A percentile compares a stretch with the other conserved stretches of the same genome.
Conservation (phyloP, 2,113 vertebrate species). For the Gambusia holbrooki region DNA sequence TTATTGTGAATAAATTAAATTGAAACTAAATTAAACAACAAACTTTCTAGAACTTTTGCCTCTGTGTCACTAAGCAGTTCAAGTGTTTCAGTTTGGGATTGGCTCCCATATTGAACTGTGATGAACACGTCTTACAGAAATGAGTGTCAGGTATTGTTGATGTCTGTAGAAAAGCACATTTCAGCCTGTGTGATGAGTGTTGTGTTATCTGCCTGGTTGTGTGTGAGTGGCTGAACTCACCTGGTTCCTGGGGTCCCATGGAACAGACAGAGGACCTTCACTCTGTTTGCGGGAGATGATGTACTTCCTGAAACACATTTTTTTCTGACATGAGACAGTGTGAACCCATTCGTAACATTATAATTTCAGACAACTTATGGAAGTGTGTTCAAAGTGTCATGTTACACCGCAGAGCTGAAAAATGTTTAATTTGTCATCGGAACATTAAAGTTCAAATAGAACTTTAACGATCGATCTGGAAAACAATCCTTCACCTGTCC, state of each 20-base stretch:
- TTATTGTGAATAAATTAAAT: too few relatives aligned
- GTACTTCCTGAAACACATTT: slow-evolving; percentile 85
- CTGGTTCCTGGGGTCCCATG: slow-evolving; percentile 95
- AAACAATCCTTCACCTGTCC: slow-evolving; percentile 83
- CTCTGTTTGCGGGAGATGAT: slow-evolving; percentile 88
- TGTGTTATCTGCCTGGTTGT: background rate
- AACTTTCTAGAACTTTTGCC: too few relatives aligned
- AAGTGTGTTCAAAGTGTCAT: background rate
- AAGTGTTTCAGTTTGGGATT: too few relatives aligned
- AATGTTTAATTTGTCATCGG: background rate
- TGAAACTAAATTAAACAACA: too few relatives aligned
- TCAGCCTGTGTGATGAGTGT: background rate
- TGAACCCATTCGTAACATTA: background rate
- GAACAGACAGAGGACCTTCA: slow-evolving; percentile 89
- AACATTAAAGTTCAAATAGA: background rate
- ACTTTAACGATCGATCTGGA: background rate
- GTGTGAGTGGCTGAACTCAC: slow-evolving; percentile 64
- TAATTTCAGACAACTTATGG: background rate
- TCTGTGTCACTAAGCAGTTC: too few relatives aligned
- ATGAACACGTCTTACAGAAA: too few relatives aligned
- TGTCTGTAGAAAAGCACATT: background rate
- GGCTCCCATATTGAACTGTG: too few relatives aligned
- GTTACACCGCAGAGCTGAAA: background rate
- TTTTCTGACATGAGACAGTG: background rate
- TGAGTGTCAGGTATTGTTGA: too few relatives aligned